phyloP scores from a whole-genome alignment of 2,113 vertebrate species.

The Erythrocercus mccallii region DNA sequence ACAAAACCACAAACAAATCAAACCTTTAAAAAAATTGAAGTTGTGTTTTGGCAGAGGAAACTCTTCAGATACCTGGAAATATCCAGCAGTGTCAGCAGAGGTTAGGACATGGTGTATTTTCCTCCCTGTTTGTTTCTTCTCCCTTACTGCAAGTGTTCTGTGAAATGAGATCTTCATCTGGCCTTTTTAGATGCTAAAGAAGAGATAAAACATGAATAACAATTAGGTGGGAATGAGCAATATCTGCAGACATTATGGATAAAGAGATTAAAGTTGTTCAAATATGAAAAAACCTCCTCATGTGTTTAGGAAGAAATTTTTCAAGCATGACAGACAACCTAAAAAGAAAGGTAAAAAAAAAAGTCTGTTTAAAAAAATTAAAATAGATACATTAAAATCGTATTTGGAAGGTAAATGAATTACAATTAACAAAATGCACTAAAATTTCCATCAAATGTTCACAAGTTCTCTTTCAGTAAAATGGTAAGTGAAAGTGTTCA shows the following conservation, averaged over 20 bases:
- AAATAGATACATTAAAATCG: fast-evolving
- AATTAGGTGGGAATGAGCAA: not conserved
- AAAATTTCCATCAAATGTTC: not conserved
- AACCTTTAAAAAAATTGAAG: not conserved
- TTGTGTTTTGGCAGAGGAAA: not conserved
- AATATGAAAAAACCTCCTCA: not conserved
- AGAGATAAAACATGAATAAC: not conserved
- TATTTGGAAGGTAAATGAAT: not conserved
- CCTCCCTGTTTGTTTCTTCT: not conserved
- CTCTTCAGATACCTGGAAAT: not conserved
- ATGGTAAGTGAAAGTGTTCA: not conserved
- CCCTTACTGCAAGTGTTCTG: not conserved
- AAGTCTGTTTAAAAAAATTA: not conserved
- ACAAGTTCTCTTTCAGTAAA: not conserved
- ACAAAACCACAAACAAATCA: not conserved
- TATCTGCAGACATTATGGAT: not conserved
- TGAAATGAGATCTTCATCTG: not conserved
- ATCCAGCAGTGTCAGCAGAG: not conserved
- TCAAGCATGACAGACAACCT: not conserved
- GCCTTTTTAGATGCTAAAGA: not conserved
- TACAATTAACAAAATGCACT: not conserved
- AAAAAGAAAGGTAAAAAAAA: not conserved
- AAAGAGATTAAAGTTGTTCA: not conserved
- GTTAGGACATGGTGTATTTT: not conserved
- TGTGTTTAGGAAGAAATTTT: not conserved